Conservation (phyloP, 2,113 vertebrate species). For the Plecotus auritus region DNA sequence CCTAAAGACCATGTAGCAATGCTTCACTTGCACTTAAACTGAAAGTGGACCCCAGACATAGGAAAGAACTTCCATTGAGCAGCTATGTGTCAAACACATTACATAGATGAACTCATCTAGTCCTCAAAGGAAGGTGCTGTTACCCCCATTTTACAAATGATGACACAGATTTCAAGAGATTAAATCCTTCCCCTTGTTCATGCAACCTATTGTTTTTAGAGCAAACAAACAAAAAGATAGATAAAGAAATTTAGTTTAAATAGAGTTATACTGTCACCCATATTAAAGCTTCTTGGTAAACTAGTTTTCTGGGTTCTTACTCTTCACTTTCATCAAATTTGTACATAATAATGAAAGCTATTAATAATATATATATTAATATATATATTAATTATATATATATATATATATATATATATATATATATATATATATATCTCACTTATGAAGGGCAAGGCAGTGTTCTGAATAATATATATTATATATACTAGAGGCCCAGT, state of each 20-base stretch:
- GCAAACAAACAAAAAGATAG: not conserved
- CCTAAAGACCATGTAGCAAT: not conserved
- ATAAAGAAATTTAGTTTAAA: not conserved
- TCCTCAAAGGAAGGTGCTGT: not conserved
- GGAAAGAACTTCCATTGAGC: not conserved
- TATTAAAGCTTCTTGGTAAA: not conserved
- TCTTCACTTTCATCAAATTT: not conserved
- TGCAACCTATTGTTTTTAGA: not conserved
- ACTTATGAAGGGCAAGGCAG: not conserved
- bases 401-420: not conserved
- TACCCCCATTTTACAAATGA: not conserved
- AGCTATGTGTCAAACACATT: not conserved
- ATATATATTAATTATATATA: too few species aligned
- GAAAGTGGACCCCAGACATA: not conserved
- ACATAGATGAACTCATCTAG: not conserved
- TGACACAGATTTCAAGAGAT: not conserved
- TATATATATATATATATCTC: not conserved
- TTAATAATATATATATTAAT: too few species aligned
- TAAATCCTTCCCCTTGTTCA: not conserved
- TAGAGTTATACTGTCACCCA: not conserved
- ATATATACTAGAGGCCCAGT: too few species aligned
- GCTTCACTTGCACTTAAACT: not conserved
- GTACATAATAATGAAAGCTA: not conserved
- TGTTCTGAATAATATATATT: not conserved
- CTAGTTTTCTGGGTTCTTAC: not conserved